These are phyloP conservation scores for Albula glossodonta DNA, from an alignment of 2,113 vertebrate genomes.

Conservation along the genomic window DNA sequence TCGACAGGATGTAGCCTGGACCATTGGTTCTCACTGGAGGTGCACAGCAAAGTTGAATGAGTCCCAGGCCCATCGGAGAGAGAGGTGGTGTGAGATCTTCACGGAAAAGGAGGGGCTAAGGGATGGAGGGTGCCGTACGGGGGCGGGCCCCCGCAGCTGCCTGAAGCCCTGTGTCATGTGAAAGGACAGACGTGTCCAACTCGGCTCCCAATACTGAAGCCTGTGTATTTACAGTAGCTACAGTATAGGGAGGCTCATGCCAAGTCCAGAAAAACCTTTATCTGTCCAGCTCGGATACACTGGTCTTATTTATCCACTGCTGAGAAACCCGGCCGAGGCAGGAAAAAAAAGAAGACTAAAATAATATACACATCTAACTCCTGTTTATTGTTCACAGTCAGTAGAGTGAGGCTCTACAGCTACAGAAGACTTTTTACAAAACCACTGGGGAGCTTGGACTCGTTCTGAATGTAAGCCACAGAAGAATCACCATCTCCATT, in stretches of 20 bases:
- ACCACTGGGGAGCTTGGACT: slow-evolving; percentile 44
- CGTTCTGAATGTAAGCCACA: slow-evolving; percentile 69
- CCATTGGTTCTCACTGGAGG: slow-evolving; percentile 10
- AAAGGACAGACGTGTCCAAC: not conserved
- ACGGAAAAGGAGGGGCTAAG: too few relatives aligned
- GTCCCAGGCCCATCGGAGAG: not conserved
- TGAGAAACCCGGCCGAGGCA: not conserved
- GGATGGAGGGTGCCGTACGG: not conserved
- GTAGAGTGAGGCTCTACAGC: slow-evolving; percentile 54
- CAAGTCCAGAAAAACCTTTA: not conserved
- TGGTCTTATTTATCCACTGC: slow-evolving; percentile 12
- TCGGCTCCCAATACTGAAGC: too few relatives aligned
- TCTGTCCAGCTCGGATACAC: slow-evolving; percentile 1
- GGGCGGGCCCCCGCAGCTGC: not conserved
- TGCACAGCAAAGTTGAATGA: not conserved
- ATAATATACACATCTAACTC: slow-evolving; percentile 16
- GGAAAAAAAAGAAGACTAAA: not conserved
- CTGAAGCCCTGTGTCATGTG: not conserved
- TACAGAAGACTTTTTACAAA: slow-evolving; percentile 63
- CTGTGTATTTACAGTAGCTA: not conserved
- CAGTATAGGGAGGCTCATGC: not conserved
- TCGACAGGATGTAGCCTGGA: slow-evolving; percentile 5
- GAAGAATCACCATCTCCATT: not conserved
- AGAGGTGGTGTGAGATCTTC: not conserved
- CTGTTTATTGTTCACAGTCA: slow-evolving; percentile 19